Base-by-base conservation (phyloP, 1,140 invertebrate species). In the Drosophila elegans region DNA sequence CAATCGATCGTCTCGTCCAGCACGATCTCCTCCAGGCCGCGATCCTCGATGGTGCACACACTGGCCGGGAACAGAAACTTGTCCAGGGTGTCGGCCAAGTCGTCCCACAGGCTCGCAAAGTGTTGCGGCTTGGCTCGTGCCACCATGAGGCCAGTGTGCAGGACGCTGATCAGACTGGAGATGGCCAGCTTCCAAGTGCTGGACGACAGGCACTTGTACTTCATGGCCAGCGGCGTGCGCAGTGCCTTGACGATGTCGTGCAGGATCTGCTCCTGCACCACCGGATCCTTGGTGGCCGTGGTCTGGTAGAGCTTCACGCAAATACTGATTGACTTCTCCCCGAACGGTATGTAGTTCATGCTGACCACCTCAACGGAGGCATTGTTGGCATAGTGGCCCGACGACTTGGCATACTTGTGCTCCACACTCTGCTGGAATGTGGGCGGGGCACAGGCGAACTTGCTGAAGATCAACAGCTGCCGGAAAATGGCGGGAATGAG, bases 271-370 rank as follows among this genome's bases (percentile, higher is more conserved):
- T 95, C 95, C 79, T 97, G 94, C 52, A 97, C 96, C 7, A 97
- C 96, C 67, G 95, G 93, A 55, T 94, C 92, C 91, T 96, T 95
- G 16, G 94, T 94, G 5, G 97, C 97, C 25, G 96, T 97, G 82
- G 95, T 95, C 84, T 96, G 94, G 93, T 98, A 98, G 36, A 98
- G 92, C 84, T 94, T 95, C 2, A 97, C 96, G 42, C 96, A 95
- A 94, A 98, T 96, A 21, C 95, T 95, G 25, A 98, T 93, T 11
- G 97, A 95, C 91, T 96, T 96, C 90, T 98, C 97, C 72, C 97
- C 97, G 93, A 98, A 98, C 46, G 97, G 96, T 76, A 97, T 96
- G 91, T 96, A 97, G 92, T 97, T 97, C 95, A 97, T 96, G 42
- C 95, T 95, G n/a, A 97, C 94, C 94, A 95, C 96, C 79, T 97